A percentile compares a stretch with the other conserved stretches of the same genome.
These are phyloP conservation scores for Cremastobaeus sp. DNA, from an alignment of 2,888 invertebrate genomes.

Conservation along the genomic window DNA sequence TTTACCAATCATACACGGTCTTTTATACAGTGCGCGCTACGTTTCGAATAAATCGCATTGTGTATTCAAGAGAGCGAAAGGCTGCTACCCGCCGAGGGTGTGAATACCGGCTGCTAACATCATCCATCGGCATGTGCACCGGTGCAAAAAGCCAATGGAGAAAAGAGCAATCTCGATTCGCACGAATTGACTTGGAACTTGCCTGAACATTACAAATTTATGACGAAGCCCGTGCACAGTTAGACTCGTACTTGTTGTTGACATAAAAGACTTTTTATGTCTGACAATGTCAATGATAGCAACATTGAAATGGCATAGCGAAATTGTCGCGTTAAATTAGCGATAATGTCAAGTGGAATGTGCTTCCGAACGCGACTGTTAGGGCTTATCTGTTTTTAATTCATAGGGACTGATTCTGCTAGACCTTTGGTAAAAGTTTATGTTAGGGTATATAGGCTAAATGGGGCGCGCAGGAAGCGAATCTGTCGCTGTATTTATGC, in stretches of 20 bases:
- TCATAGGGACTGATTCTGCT: too few relatives aligned
- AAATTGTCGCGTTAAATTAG: constrained; percentile 34
- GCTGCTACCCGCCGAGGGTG: constrained; percentile 71
- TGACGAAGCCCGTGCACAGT: constrained; percentile 51
- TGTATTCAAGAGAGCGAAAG: constrained; percentile 77
- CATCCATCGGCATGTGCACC: constrained; percentile 60
- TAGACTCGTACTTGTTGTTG: constrained; percentile 35
- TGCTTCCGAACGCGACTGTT: too few relatives aligned
- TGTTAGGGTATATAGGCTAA: too few relatives aligned
- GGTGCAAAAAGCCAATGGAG: constrained; percentile 62
- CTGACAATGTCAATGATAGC: constrained; percentile 19
- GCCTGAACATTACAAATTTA: constrained; percentile 70
- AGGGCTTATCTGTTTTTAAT: not conserved
- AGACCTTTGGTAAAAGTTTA: too few relatives aligned
- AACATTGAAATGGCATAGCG: constrained; percentile 28
- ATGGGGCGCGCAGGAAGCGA: too few relatives aligned
- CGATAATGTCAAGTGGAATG: constrained; percentile 13
- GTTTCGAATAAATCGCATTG: constrained; percentile 77
- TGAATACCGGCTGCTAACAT: constrained; percentile 66
- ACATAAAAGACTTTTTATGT: constrained; percentile 32
- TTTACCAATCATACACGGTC: constrained; percentile 76
- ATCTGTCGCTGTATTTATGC: too few relatives aligned
- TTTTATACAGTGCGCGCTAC: constrained; percentile 74
- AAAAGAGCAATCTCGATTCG: constrained; percentile 66
- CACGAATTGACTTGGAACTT: constrained; percentile 70